Percentiles rank a stretch among this genome's conserved stretches.
These are phyloP conservation scores for Enteromius mattozi DNA, from an alignment of 2,797 vertebrate species.

Conservation along the genomic window DNA sequence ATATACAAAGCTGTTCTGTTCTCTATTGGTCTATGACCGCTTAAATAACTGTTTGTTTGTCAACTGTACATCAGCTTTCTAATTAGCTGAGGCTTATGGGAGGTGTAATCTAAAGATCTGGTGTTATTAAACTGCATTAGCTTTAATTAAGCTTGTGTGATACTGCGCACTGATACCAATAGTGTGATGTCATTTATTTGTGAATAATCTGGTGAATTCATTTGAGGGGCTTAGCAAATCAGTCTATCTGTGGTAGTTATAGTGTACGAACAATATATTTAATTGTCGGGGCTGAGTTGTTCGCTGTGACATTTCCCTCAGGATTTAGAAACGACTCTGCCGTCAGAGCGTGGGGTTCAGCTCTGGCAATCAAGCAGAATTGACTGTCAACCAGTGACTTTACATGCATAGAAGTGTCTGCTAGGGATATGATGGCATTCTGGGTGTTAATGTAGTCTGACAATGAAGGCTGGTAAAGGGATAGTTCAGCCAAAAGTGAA, in stretches of 20 bases:
- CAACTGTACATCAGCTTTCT: constrained; percentile 46
- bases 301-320: constrained; percentile 36
- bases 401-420: constrained; percentile 16
- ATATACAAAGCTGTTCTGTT: not conserved
- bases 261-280: constrained; percentile 64
- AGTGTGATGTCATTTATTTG: constrained; percentile 75
- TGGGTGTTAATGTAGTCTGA: not conserved
- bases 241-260: constrained; percentile 75
- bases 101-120: constrained; percentile 77
- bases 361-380: constrained; percentile 11
- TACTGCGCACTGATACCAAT: constrained; percentile 70
- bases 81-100: constrained; percentile 76
- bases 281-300: constrained; percentile 69
- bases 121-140: constrained; percentile 77
- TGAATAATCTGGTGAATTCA: constrained; percentile 73
- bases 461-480: not conserved
- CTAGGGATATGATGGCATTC: constrained; percentile 22
- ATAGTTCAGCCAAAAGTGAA: not conserved
- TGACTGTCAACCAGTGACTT: constrained; percentile 52
- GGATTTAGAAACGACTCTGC: constrained; percentile 21
- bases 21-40: constrained; percentile 3
- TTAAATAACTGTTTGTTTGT: constrained; percentile 33
- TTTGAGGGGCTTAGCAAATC: constrained; percentile 75
- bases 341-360: not conserved
- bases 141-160: constrained; percentile 77